Percentiles rank a stretch among this genome's conserved stretches.
phyloP scores from a whole-genome alignment of 2,888 invertebrate species.

The Drosophila siamana region DNA sequence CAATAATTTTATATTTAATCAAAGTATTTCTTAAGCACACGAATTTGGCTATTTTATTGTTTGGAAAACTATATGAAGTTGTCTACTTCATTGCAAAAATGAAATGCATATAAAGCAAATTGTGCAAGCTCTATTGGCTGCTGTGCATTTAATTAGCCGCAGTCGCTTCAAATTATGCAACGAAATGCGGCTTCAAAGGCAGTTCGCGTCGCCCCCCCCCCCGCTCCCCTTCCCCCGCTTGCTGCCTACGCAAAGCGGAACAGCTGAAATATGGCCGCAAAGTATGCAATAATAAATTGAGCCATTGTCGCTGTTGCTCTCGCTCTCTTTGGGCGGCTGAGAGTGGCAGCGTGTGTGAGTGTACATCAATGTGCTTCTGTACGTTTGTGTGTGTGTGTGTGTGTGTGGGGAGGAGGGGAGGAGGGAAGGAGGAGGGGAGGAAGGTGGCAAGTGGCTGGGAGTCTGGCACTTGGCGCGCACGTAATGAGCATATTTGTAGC shows the following conservation, averaged over 20 bases:
- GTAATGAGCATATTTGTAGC: conserved; percentile 80
- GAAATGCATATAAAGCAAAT: too few species aligned
- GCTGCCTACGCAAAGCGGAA: background rate
- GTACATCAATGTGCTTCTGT: background rate
- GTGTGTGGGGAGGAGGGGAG: conserved; percentile 1
- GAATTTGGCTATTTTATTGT: too few species aligned
- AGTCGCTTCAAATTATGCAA: conserved; percentile 25
- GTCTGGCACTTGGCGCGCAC: conserved; percentile 66
- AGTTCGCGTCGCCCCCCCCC: too few species aligned
- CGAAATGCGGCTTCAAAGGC: conserved; percentile 28
- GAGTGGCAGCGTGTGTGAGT: background rate
- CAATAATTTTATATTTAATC: too few species aligned
- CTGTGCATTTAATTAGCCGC: conserved; percentile 13
- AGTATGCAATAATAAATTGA: conserved; percentile 79
- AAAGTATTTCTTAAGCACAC: too few species aligned
- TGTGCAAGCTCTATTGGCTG: background rate
- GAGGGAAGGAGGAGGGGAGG: background rate
- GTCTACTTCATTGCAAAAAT: too few species aligned
- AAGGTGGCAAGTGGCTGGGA: conserved; percentile 1
- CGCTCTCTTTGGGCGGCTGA: background rate
- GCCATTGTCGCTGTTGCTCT: conserved; percentile 61
- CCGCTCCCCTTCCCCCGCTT: background rate
- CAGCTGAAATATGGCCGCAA: conserved; percentile 65
- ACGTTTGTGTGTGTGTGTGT: conserved; percentile 1
- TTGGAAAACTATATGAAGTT: too few species aligned